Evolutionary conservation across 2,797 vertebrate species (phyloP), one percentile per base, ranked within the genome.

Genomic region (Syndactyla subalaris): DNA sequence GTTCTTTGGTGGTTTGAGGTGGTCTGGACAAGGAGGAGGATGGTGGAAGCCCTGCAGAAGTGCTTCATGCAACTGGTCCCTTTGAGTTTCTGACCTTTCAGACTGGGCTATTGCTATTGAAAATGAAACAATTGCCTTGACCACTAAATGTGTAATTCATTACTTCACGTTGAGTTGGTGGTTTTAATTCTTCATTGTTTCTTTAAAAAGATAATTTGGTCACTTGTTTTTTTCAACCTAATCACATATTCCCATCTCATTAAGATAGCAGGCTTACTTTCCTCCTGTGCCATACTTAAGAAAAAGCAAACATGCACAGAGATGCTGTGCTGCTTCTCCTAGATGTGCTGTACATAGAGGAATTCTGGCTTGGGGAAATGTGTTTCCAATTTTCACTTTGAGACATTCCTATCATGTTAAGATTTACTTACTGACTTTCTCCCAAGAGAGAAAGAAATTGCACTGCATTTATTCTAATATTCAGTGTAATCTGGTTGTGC

Each of bases 331-430:
- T 96, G 94, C 92, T 96, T 96, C 92, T 84, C 79, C 65, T 91
- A 81, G 84, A 85, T 48, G 73, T 57, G 61, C 81, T 95, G 62
- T 55, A 48, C 29, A 12, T 30, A 41, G 49, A 88, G 89, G 78
- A 93, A 58, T 49, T 65, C 88, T 93, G 66, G 88, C 88, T 88
- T 58, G 43, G 77, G 71, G 43, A 96, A 95, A 93, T 89, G 71
- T 90, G 94, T 81, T 94, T 94, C 92, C 87, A 86, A 29, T 97
- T 93, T 96, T 94, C 83, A 61, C 82, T 94, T 88, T 97, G 85
- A 97, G 92, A 97, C 97, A 97, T 98, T 97, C 95, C 96, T 97
- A 4, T 71, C 16, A 18, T 76, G 54, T 72, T 91, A 93, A 65
- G 93, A 91, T 90, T 85, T 91, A 88, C 82, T 92, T 80, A 51